These are phyloP conservation scores for Xiphophorus maculatus DNA, from an alignment of 2,113 vertebrate species.

Conservation along the genomic window DNA sequence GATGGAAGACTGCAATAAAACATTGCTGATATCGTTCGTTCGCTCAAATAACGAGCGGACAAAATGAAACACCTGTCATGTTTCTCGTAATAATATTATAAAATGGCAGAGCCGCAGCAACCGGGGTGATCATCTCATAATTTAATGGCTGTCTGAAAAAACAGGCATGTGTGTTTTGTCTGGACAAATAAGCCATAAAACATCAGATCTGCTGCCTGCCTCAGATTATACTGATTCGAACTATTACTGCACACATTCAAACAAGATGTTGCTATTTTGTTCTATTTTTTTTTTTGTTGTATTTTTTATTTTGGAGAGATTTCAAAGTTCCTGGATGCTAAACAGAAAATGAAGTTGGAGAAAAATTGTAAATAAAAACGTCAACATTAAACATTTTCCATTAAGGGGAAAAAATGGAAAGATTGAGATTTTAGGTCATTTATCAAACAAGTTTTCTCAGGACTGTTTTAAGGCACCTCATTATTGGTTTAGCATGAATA, in stretches of 20 bases:
- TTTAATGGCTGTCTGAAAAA: conserved; percentile 62
- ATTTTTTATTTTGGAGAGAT: too few relatives aligned
- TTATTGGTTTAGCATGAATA: too few relatives aligned
- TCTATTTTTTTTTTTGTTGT: conserved; percentile 5
- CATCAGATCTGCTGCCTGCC: conserved; percentile 26
- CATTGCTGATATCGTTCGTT: conserved; percentile 7
- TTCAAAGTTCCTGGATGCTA: not conserved
- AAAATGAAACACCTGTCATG: conserved; percentile 65
- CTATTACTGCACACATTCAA: conserved; percentile 36
- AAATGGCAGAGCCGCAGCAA: conserved; percentile 4
- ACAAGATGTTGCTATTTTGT: conserved; percentile 10
- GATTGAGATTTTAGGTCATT: not conserved
- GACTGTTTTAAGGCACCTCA: too few relatives aligned
- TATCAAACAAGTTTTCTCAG: too few relatives aligned
- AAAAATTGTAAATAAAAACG: too few relatives aligned
- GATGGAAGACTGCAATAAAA: conserved; percentile 13
- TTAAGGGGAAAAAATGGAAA: not conserved
- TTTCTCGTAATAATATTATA: conserved; percentile 27
- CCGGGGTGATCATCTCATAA: not conserved
- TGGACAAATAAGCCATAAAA: conserved; percentile 53
- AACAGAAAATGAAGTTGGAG: not conserved
- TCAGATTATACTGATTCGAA: conserved; percentile 48
- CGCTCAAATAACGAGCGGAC: conserved; percentile 13
- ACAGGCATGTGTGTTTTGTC: conserved; percentile 50
- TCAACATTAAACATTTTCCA: not conserved